These are phyloP conservation scores for Lottia scabra DNA, from an alignment of 2,888 invertebrate species.

Conservation along the genomic window DNA sequence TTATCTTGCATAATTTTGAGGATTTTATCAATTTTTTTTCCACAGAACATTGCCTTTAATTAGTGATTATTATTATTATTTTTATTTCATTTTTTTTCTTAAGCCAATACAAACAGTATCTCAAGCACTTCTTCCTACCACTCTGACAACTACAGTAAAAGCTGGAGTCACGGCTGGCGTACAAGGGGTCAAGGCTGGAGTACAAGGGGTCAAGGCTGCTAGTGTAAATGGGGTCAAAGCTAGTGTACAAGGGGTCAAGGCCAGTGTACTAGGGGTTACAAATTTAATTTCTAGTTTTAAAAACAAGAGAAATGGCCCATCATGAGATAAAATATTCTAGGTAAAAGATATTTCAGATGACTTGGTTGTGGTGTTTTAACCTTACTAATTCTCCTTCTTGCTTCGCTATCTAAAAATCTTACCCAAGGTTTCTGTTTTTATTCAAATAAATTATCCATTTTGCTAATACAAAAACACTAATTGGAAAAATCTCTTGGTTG, in stretches of 20 bases:
- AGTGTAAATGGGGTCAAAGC: conserved; percentile 37
- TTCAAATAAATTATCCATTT: too few species aligned
- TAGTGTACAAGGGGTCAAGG: conserved; percentile 53
- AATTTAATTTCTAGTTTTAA: conserved; percentile 40
- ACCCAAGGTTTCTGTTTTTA: too few species aligned
- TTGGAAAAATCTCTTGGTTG: too few species aligned
- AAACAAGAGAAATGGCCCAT: conserved; percentile 22
- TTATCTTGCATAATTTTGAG: too few species aligned
- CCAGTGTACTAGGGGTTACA: conserved; percentile 50
- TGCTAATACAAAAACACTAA: too few species aligned
- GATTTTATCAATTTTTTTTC: too few species aligned
- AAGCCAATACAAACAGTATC: conserved; percentile 37
- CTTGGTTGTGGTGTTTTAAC: too few species aligned
- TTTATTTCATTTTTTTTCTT: conserved; percentile 13
- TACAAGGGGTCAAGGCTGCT: conserved; percentile 37
- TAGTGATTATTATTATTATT: too few species aligned
- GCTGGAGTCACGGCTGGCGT: conserved; percentile 48
- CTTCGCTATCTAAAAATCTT: too few species aligned
- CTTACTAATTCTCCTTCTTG: too few species aligned
- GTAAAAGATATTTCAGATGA: conserved; percentile 4
- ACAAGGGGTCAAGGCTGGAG: conserved; percentile 35
- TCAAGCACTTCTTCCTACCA: conserved; percentile 22
- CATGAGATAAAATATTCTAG: conserved; percentile 19
- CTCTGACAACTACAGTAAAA: conserved; percentile 28
- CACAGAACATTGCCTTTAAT: too few species aligned